Conservation (phyloP, 1,140 invertebrate species). For the Cylas formicarius region DNA sequence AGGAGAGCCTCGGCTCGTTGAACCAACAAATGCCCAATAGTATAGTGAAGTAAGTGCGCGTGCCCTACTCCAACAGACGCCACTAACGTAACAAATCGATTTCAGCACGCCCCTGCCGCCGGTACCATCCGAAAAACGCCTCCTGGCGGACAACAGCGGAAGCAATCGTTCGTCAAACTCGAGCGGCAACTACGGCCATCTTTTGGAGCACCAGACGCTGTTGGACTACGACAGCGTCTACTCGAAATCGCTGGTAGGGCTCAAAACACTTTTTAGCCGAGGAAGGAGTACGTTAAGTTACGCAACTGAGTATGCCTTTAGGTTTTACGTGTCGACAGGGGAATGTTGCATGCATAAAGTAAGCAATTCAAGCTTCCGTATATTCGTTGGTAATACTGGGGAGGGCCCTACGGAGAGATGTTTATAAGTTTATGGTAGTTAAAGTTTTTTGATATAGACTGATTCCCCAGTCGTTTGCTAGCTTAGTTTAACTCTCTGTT, state of each 20-base stretch:
- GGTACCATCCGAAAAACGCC: constrained; percentile 52
- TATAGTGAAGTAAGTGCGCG: constrained; percentile 63
- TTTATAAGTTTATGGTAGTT: too few relatives aligned
- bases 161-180: constrained; percentile 44
- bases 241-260: constrained; percentile 46
- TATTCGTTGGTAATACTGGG: too few relatives aligned
- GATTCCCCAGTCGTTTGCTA: too few relatives aligned
- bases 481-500: too few relatives aligned
- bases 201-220: constrained; percentile 37
- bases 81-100: constrained; percentile 10
- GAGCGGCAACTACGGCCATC: constrained; percentile 43
- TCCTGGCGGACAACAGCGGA: constrained; percentile 32
- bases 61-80: neutral
- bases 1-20: constrained; percentile 60
- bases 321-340: constrained; percentile 3
- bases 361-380: too few relatives aligned
- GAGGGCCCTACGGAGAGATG: too few relatives aligned
- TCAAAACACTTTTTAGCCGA: neutral
- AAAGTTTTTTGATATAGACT: too few relatives aligned
- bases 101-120: constrained; percentile 64
- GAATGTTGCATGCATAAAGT: constrained; percentile 12
- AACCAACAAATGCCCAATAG: constrained; percentile 63
- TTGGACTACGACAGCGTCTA: constrained; percentile 58
- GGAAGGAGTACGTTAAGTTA: neutral
- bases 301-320: neutral